These are phyloP conservation scores for Arvicanthis niloticus DNA, from an alignment of 2,113 vertebrate species.

Conservation along the genomic window DNA sequence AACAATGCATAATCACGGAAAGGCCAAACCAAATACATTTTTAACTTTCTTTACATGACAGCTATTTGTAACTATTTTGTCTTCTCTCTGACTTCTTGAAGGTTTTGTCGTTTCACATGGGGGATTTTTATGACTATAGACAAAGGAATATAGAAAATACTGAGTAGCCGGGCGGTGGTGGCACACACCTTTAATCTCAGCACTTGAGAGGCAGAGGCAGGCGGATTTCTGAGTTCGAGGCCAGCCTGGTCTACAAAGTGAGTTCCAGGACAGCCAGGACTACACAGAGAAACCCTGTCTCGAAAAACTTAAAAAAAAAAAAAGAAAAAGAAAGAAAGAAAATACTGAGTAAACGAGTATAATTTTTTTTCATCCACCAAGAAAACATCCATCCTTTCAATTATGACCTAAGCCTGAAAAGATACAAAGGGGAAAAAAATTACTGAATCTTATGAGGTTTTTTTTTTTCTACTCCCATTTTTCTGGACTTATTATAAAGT, in stretches of 20 bases:
- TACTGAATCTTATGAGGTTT: neutral
- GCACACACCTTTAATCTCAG: too few species aligned
- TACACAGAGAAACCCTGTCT: too few species aligned
- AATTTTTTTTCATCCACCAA: conserved; percentile 6
- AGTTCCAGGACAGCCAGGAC: too few species aligned
- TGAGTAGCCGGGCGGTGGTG: too few species aligned
- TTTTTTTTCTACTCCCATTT: neutral
- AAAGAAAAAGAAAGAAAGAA: too few species aligned
- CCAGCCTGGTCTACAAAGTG: too few species aligned
- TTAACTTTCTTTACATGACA: neutral
- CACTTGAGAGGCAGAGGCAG: too few species aligned
- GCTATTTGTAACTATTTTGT: conserved; percentile 30
- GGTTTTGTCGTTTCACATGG: conserved; percentile 30
- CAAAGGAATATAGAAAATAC: neutral
- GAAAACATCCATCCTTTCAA: neutral
- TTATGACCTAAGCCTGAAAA: neutral
- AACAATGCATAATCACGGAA: neutral
- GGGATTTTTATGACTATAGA: neutral
- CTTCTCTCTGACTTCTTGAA: conserved; percentile 16
- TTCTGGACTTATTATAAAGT: neutral
- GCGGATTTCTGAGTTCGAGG: too few species aligned
- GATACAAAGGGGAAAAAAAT: neutral
- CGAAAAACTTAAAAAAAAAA: too few species aligned
- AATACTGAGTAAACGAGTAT: neutral
- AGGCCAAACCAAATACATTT: conserved; percentile 7